phyloP scores from a whole-genome alignment of 2,113 vertebrate genomes.

The Perca flavescens region DNA sequence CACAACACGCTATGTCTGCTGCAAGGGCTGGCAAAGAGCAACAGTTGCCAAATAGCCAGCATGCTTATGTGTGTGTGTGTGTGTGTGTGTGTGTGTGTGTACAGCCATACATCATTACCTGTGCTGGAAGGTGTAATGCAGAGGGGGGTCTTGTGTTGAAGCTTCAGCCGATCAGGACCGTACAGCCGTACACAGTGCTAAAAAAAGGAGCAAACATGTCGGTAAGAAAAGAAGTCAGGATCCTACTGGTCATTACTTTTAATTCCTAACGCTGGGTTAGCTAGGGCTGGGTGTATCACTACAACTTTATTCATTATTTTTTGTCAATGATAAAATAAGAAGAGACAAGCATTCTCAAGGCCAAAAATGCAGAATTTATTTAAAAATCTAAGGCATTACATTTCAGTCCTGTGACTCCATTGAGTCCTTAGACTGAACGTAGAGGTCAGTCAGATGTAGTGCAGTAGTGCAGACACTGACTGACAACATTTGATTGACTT shows the following conservation, averaged over 20 bases:
- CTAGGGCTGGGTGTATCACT: neutral
- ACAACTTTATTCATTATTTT: neutral
- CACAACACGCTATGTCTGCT: neutral
- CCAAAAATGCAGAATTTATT: neutral
- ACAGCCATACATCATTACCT: constrained; percentile 47
- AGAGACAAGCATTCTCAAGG: neutral
- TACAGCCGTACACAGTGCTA: neutral
- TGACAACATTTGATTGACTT: neutral
- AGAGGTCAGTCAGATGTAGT: neutral
- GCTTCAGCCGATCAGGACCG: constrained; percentile 23
- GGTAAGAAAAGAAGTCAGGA: neutral
- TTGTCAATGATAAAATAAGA: too few species aligned
- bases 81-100: neutral
- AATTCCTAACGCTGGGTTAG: neutral
- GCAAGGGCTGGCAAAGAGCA: too few species aligned
- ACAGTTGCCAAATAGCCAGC: too few species aligned
- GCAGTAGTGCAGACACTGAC: neutral
- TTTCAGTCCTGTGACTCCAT: neutral
- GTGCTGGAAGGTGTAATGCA: constrained; percentile 48
- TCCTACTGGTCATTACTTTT: neutral
- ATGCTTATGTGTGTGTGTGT: neutral
- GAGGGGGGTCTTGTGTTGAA: constrained; percentile 21
- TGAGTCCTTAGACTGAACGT: neutral
- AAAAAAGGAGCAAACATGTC: neutral
- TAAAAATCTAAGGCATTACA: neutral